phyloP scores from a whole-genome alignment of 2,888 invertebrate genomes.

The Alsophila aescularia region DNA sequence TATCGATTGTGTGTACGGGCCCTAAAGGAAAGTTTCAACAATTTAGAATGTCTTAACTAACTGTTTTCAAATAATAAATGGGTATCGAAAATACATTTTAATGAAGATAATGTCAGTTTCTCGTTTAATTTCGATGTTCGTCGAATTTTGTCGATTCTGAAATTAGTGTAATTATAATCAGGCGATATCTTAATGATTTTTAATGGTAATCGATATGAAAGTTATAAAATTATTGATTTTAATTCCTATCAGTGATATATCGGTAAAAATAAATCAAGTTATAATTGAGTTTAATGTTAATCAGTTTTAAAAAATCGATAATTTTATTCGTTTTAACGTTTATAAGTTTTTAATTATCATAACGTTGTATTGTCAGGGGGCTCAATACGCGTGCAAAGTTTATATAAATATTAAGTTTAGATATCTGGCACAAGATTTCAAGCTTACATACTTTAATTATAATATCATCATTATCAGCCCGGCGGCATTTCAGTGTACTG shows the following conservation, averaged over 20 bases:
- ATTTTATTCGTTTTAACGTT: conserved; percentile 1
- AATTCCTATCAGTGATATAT: conserved; percentile 23
- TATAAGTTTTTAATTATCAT: too few species aligned
- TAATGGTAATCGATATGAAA: conserved; percentile 29
- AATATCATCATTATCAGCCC: too few species aligned
- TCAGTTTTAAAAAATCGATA: conserved; percentile 1
- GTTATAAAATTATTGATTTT: conserved; percentile 27
- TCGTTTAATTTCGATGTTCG: conserved; percentile 16
- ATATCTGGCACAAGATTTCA: too few species aligned
- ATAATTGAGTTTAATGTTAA: conserved; percentile 16
- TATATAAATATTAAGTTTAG: too few species aligned
- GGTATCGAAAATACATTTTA: conserved; percentile 17
- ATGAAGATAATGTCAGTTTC: conserved; percentile 24
- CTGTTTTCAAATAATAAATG: conserved; percentile 22
- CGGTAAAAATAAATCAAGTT: conserved; percentile 18
- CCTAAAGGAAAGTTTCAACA: conserved; percentile 26
- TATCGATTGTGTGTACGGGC: neutral
- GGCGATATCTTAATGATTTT: conserved; percentile 24
- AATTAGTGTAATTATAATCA: conserved; percentile 35
- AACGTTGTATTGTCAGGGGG: too few species aligned
- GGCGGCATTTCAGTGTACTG: too few species aligned
- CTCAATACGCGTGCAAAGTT: too few species aligned
- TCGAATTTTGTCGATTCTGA: conserved; percentile 18
- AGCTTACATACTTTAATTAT: too few species aligned
- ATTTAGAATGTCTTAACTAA: conserved; percentile 42